A percentile compares a stretch with the other conserved stretches of the same genome.
Evolutionary conservation across 2,113 vertebrate species (phyloP).

Genomic region (Salvelinus sp.): DNA sequence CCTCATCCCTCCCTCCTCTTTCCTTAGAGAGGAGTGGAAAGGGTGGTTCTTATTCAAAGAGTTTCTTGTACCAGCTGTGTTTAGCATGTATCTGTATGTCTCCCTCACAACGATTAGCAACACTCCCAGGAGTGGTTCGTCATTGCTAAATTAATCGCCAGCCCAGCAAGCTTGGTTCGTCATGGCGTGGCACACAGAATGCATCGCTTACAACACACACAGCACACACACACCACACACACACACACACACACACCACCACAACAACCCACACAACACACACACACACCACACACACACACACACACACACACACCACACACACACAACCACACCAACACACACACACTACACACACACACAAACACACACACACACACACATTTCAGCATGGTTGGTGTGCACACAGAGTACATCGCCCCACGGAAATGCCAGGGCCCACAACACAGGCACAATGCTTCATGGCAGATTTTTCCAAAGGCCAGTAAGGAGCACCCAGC

Average conservation of each 20-base stretch:
- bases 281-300: too few species aligned
- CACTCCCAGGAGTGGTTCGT: slow-evolving; percentile 23
- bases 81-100: neutral
- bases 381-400: slow-evolving; percentile 36
- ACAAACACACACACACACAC: too few species aligned
- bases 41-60: too few species aligned
- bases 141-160: slow-evolving; percentile 46
- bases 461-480: neutral
- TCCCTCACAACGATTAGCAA: neutral
- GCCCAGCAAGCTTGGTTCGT: slow-evolving; percentile 44
- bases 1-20: too few species aligned
- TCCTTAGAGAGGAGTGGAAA: too few species aligned
- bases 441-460: slow-evolving; percentile 17
- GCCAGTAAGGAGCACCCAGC: too few species aligned
- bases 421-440: slow-evolving; percentile 21
- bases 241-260: too few species aligned
- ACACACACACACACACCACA: too few species aligned
- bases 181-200: slow-evolving; percentile 51
- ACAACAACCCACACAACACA: too few species aligned
- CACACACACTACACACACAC: too few species aligned
- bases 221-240: too few species aligned
- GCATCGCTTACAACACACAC: slow-evolving; percentile 15
- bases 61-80: neutral
- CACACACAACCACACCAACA: too few species aligned
- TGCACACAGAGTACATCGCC: slow-evolving; percentile 45